Conservation (phyloP, 1,140 invertebrate genomes). For the Yoshiicerus persimilis region DNA sequence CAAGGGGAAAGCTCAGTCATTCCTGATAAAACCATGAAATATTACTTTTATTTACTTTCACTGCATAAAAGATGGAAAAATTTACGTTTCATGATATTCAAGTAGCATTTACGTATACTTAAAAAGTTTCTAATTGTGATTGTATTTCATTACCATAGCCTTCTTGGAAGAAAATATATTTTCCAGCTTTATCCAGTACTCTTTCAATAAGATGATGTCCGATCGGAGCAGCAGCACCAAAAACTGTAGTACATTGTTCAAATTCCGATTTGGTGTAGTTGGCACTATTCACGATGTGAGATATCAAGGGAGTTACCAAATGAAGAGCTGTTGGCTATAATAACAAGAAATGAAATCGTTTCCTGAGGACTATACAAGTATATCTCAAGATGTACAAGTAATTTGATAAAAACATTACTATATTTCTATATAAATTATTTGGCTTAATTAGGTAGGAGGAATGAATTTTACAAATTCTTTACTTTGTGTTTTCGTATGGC, state of each 20-base stretch:
- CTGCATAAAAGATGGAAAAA: too few species aligned
- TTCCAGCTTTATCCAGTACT: conserved; percentile 28
- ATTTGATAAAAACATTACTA: not conserved
- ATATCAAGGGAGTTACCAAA: conserved; percentile 61
- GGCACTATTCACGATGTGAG: conserved; percentile 67
- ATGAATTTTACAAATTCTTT: not conserved
- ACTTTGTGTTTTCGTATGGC: conserved; percentile 66
- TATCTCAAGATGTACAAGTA: not conserved
- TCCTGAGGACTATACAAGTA: not conserved
- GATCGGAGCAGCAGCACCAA: conserved; percentile 57
- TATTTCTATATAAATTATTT: too few species aligned
- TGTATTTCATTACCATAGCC: not conserved
- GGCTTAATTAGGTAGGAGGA: too few species aligned
- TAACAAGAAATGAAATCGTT: not conserved
- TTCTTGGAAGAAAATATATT: conserved; percentile 21
- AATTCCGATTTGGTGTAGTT: conserved; percentile 63
- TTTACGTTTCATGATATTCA: too few species aligned
- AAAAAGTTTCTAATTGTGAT: too few species aligned
- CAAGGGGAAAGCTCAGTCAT: conserved; percentile 48
- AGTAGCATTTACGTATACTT: too few species aligned
- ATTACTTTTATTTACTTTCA: not conserved
- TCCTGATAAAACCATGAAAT: not conserved
- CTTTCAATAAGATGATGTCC: conserved; percentile 19
- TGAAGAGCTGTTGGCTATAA: conserved; percentile 50
- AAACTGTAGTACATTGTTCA: conserved; percentile 57